A percentile compares a stretch with the other conserved stretches of the same genome.
These are phyloP conservation scores for Tragelaphus imberbis DNA, from an alignment of 2,113 vertebrate species.

Conservation along the genomic window DNA sequence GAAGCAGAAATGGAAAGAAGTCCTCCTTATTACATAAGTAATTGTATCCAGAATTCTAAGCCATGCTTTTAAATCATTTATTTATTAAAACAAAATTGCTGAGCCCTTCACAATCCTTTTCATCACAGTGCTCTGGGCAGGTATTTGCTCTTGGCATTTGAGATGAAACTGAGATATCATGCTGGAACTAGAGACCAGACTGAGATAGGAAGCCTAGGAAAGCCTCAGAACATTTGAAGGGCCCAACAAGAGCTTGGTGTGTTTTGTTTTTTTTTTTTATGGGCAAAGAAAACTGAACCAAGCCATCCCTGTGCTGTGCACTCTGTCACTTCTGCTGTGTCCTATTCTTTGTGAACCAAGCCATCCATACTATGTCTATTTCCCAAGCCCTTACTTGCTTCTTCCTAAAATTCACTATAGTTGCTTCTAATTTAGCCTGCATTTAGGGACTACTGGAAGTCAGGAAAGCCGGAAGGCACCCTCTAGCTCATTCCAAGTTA, in stretches of 20 bases:
- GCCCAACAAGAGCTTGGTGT: not conserved
- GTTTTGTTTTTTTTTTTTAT: not conserved
- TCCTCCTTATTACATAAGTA: not conserved
- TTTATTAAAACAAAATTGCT: not conserved
- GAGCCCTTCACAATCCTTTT: not conserved
- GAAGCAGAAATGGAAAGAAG: not conserved
- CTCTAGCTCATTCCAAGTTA: not conserved
- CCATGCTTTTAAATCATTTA: not conserved
- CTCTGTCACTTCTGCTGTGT: not conserved
- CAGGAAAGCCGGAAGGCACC: not conserved
- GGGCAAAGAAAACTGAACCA: not conserved
- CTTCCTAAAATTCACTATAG: not conserved
- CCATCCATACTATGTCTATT: not conserved
- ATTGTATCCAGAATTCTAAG: not conserved
- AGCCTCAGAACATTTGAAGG: not conserved
- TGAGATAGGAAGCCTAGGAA: not conserved
- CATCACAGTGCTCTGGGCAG: not conserved
- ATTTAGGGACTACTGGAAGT: not conserved
- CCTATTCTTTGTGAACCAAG: not conserved
- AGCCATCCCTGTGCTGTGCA: not conserved
- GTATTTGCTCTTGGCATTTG: too few species aligned
- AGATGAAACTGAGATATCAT: not conserved
- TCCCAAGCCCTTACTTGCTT: not conserved
- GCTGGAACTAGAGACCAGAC: not conserved
- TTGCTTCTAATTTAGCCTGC: not conserved